Base-by-base conservation (phyloP, 2,797 vertebrate species). In the Brachyalestes nurse region DNA sequence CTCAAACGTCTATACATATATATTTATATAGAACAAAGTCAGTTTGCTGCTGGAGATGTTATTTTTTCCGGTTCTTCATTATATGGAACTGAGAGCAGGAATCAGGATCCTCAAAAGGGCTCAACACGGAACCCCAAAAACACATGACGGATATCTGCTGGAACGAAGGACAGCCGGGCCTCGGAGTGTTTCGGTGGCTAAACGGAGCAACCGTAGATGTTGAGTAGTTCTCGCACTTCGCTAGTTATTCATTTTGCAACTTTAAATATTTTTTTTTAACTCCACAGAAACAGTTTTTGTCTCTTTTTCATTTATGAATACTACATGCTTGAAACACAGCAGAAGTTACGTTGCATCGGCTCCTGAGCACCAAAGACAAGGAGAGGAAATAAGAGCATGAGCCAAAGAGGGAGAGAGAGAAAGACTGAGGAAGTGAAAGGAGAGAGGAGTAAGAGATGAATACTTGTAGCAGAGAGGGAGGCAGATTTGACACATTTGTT, bases 301-400 rank as follows among this genome's bases (percentile, higher is more conserved):
- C 86, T 92, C 88, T 93, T 93, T 93, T 90, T 92, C 87, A 65
- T 93, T 91, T 93, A 94, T 94, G 90, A 94, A 93, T 93, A 95
- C 93, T 94, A 95, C 94, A 95, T 95, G 94, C 94, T 95, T 93
- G 91, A 93, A 92, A 94, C 93, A 93, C 91, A 90, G 91, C 92
- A 92, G 91, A 93, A 91, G 72, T 91, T 92, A 86, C 77, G 88
- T 86, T 75, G 91, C 90, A 72, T 91, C 85, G 55, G 88, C 90
- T 88, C 88, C 90, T 85, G 87, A 85, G 89, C 90, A 90, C 89
- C 88, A 79, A 78, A 87, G 91, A 94, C 91, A 88, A 90, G 89
- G 89, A 92, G 90, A 92, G 90, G 90, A 90, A 79, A 89, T 85
- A 75, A 88, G 88, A 64, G 81, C 64, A 70, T 75, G 62, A 81